Conservation (phyloP, 2,113 vertebrate genomes). For the Melanostigma gelatinosum region DNA sequence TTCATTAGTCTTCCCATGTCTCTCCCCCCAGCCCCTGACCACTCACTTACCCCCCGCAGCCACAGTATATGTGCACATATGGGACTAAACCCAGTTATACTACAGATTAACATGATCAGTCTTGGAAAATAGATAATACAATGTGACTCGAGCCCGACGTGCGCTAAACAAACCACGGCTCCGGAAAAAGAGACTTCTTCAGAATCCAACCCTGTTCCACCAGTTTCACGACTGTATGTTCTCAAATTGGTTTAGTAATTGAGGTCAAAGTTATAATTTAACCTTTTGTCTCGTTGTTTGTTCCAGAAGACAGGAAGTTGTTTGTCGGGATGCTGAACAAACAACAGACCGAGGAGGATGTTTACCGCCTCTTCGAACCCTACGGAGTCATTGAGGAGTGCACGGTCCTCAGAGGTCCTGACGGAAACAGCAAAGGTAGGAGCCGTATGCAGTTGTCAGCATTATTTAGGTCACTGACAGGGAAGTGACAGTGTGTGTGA, state of each 20-base stretch:
- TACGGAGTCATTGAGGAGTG: constrained; percentile 98
- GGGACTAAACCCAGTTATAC: constrained; percentile 74
- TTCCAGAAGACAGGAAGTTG: constrained; percentile 92
- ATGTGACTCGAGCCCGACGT: constrained; percentile 48
- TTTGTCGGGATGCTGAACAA: constrained; percentile 99
- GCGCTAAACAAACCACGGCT: constrained; percentile 53
- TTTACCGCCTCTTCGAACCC: constrained; percentile 97
- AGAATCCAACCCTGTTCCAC: background rate
- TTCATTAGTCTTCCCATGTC: constrained; percentile 65
- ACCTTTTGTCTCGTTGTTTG: constrained; percentile 72
- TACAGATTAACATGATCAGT: constrained; percentile 78
- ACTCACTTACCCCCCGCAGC: constrained; percentile 64
- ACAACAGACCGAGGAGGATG: constrained; percentile 98
- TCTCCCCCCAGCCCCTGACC: constrained; percentile 60
- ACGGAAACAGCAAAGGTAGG: constrained; percentile 99
- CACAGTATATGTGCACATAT: constrained; percentile 44
- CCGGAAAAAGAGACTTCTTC: constrained; percentile 1
- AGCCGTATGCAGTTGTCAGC: constrained; percentile 56
- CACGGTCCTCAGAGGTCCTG: constrained; percentile 95
- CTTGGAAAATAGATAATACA: constrained; percentile 65
- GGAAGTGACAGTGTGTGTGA: constrained; percentile 37
- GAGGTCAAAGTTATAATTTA: constrained; percentile 63
- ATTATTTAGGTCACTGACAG: constrained; percentile 67
- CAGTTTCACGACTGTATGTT: constrained; percentile 9
- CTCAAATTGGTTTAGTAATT: constrained; percentile 43